Percentiles rank a stretch among this genome's conserved stretches.
These are phyloP conservation scores for Lacerta viridis DNA, from an alignment of 2,797 vertebrate genomes.

Conservation along the genomic window DNA sequence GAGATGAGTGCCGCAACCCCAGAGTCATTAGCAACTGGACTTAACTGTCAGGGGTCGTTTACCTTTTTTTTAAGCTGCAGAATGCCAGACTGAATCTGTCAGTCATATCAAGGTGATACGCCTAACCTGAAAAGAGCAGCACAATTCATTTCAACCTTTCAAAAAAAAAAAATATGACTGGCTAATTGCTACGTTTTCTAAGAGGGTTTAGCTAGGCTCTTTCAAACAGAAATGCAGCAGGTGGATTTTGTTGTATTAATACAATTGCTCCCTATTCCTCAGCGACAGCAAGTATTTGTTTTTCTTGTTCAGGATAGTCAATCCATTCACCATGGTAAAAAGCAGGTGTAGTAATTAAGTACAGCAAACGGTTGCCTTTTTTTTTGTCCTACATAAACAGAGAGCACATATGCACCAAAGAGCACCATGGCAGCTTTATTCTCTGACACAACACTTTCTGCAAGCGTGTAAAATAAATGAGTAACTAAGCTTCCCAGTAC, in stretches of 20 bases:
- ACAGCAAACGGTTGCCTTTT: background rate
- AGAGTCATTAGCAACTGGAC: too few relatives aligned
- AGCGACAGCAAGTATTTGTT: too few relatives aligned
- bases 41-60: too few relatives aligned
- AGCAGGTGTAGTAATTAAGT: background rate
- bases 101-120: background rate
- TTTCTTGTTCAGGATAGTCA: background rate
- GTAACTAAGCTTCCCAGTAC: slow-evolving; percentile 65
- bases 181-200: background rate
- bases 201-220: background rate
- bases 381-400: background rate
- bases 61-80: too few relatives aligned
- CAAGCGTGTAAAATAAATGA: slow-evolving; percentile 58
- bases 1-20: too few relatives aligned
- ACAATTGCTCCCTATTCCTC: background rate
- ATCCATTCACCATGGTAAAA: background rate
- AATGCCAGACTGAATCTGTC: background rate
- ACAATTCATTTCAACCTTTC: background rate
- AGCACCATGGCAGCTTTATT: background rate
- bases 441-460: slow-evolving; percentile 42
- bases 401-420: background rate
- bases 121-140: background rate
- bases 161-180: too few relatives aligned
- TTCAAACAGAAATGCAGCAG: background rate
- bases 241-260: background rate